A percentile compares a stretch with the other conserved stretches of the same genome.
phyloP scores from a whole-genome alignment of 2,113 vertebrate species.

The Siphamia tubifer region DNA sequence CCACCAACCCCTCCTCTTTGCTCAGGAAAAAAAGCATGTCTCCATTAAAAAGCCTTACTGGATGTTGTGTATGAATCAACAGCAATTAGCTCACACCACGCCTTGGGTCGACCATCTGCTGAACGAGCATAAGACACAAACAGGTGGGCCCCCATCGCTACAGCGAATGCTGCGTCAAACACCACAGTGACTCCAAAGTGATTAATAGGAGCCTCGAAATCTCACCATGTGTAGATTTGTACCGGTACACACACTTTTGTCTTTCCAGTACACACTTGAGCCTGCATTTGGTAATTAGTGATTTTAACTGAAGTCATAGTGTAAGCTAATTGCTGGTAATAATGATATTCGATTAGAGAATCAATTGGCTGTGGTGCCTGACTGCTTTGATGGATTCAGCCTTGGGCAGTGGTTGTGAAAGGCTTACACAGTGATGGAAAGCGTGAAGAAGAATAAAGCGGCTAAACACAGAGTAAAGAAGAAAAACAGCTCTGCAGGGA shows the following conservation, averaged over 20 bases:
- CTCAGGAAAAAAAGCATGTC: constrained; percentile 34
- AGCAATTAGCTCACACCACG: constrained; percentile 54
- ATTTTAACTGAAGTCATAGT: constrained; percentile 64
- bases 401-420: constrained; percentile 28
- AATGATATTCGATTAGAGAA: constrained; percentile 74
- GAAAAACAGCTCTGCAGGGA: neutral
- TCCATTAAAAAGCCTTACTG: constrained; percentile 41
- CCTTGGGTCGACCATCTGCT: constrained; percentile 65
- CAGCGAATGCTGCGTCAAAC: constrained; percentile 20
- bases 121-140: constrained; percentile 47
- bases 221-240: neutral
- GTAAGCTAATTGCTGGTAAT: constrained; percentile 70
- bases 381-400: constrained; percentile 68
- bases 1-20: neutral
- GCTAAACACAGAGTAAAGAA: neutral
- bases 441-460: neutral
- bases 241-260: neutral
- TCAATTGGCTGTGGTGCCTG: constrained; percentile 69
- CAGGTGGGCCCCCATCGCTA: constrained; percentile 58
- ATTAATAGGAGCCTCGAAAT: constrained; percentile 50
- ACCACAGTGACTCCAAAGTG: neutral
- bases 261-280: neutral
- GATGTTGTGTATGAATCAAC: constrained; percentile 60
- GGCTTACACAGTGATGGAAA: neutral
- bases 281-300: constrained; percentile 59